Base-by-base conservation (phyloP, 2,797 vertebrate genomes). In the Melanotaenia pygmaea region DNA sequence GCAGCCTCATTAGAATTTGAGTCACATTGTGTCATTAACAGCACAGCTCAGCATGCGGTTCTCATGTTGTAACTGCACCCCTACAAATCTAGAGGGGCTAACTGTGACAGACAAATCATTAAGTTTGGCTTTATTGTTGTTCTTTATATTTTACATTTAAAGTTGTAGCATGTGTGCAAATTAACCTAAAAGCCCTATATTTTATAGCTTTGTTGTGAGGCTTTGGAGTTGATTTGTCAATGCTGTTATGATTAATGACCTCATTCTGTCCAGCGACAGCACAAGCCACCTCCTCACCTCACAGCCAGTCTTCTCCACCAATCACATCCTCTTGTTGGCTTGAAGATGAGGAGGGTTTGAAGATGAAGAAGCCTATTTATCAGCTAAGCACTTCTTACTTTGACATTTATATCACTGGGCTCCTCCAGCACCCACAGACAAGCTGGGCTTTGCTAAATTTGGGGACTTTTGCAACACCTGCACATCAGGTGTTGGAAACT, bases 1-100 rank as follows among this genome's bases (percentile, higher is more conserved):
- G 37, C n/a, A 18, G 69, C 5, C 74, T 84, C 87, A 86, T 94
- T 95, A 95, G 94, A 94, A 93, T 95, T 94, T 94, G 89, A 94
- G 95, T 95, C 94, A 94, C 80, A 88, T 83, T 74, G 77, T 74
- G 87, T 93, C 89, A 93, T 87, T 84, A 91, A 66, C 84, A 86
- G 47, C 64, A 10, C 64, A 5, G 73, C 73, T 37, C 59, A 77
- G 85, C 64, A 10, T 38, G 83, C 1, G 14, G 84, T 74, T 72
- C 79, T 73, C 90, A 76, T 64, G 85, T 59, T n/a, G 90, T 28
- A 84, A 60, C n/a, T 32, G 67, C 86, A 77, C 85, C 74, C 60
- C 60, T 50, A 32, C 70, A 50, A 58, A 59, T 70, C 70, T 35
- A 59, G 5, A 45, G 50, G 11, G 59, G 65, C 63, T 88, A 81